Conservation (phyloP, 2,888 invertebrate species). For the Caradrina kadenii region DNA sequence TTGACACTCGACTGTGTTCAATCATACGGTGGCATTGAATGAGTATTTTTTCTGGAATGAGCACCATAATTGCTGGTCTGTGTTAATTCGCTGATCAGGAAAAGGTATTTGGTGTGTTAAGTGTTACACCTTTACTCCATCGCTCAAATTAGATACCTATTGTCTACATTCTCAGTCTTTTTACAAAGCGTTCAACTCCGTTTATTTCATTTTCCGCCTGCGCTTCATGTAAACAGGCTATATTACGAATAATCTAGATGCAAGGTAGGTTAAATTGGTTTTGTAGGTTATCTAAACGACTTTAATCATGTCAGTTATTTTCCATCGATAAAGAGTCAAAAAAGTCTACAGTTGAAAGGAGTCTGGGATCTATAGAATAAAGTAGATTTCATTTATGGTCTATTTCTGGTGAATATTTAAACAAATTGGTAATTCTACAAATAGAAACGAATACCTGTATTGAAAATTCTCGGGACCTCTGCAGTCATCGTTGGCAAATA, state of each 20-base stretch:
- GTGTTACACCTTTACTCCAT: slow-evolving; percentile 13
- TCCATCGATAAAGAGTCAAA: not conserved
- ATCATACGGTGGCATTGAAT: slow-evolving; percentile 44
- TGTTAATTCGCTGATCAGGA: slow-evolving; percentile 27
- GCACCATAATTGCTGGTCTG: slow-evolving; percentile 59
- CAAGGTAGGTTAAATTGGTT: slow-evolving; percentile 2
- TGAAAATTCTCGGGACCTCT: slow-evolving; percentile 34
- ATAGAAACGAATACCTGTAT: slow-evolving; percentile 26
- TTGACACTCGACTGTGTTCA: slow-evolving; percentile 45
- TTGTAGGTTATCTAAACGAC: slow-evolving; percentile 15
- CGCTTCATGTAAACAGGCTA: not conserved
- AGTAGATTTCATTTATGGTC: slow-evolving; percentile 1
- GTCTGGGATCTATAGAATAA: not conserved
- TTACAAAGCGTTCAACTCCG: not conserved
- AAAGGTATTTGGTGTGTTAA: slow-evolving; percentile 19
- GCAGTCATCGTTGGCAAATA: slow-evolving; percentile 64
- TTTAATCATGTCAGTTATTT: slow-evolving; percentile 26
- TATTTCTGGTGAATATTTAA: slow-evolving; percentile 13
- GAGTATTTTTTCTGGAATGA: slow-evolving; percentile 51
- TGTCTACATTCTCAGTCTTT: slow-evolving; percentile 10
- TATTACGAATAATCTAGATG: not conserved
- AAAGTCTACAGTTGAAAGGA: not conserved
- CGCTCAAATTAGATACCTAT: slow-evolving; percentile 5
- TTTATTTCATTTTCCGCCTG: slow-evolving; percentile 37
- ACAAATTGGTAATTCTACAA: slow-evolving; percentile 21